Evolutionary conservation across 2,888 invertebrate species (phyloP), one percentile per base, ranked within the genome.

Genomic region (Cryptocephalus primarius): DNA sequence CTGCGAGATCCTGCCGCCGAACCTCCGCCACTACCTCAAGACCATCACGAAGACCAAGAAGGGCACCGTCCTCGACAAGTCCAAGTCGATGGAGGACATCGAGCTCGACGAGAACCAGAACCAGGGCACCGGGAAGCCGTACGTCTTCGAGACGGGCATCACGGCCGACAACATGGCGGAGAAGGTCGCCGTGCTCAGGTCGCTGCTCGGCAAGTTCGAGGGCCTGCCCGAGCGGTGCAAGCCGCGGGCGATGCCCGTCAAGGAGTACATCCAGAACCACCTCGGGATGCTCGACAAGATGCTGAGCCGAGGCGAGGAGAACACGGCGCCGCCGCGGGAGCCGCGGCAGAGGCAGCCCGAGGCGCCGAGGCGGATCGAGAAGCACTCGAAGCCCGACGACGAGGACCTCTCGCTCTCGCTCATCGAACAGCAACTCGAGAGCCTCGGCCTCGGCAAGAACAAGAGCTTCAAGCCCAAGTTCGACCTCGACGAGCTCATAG

Each of bases 241-340:
- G 47, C 55, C 60, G 32, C 56, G 63, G 47, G 68, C 67, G 1
- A 59, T 61, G 49, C 63, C 66, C 1, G 64, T 70, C 4, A 62
- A 62, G 44, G 62, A 64, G 22, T 70, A 67, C 48, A 60, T 70
- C n/a, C 54, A 61, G 39, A 56, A 63, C 14, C 67, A 70, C 49
- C 51, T 68, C 42, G 49, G 53, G 4, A 59, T 66, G 59, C 48
- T 66, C 40, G 54, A 48, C 40, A 55, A 52, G 14, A 54, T 56
- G 44, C 33, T 48, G 22, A 33, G n/a, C n/a, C 42, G 22, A 22
- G 22, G 22, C 22, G 8, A 46, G 11, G 34, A 32, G 33, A 45
- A 2, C 32, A 39, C 9, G 31, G 10, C 8, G 9, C 1, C 4
- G 22, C 22, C 22, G 22, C 3, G 43, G 38, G 38, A 32, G 39